Evolutionary conservation across 2,797 vertebrate species (phyloP).

Genomic region (Pelodytes ibericus): DNA sequence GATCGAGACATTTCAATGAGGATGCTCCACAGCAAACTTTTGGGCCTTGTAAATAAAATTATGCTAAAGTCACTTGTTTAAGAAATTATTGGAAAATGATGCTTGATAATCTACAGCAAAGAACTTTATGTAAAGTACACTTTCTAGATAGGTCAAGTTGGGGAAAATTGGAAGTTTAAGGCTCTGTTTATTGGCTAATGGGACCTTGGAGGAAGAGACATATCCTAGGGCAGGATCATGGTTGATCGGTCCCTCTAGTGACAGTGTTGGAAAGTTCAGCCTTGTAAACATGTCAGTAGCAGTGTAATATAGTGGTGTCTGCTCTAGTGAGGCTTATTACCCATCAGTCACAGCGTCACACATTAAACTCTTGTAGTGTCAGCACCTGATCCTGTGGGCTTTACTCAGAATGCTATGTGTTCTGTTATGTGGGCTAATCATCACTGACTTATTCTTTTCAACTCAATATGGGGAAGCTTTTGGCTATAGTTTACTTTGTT

Average conservation of each 20-base stretch:
- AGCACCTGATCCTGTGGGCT: slow-evolving; percentile 20
- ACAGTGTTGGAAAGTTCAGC: slow-evolving; percentile 47
- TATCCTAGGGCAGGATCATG: slow-evolving; percentile 44
- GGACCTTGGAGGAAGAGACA: slow-evolving; percentile 30
- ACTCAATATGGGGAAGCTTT: too few species aligned
- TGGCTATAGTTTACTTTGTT: too few species aligned
- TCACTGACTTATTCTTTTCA: too few species aligned
- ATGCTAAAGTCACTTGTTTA: neutral
- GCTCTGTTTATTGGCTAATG: slow-evolving; percentile 34
- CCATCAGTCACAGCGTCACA: slow-evolving; percentile 45
- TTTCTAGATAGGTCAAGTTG: slow-evolving; percentile 1
- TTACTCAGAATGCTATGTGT: too few species aligned
- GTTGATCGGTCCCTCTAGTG: slow-evolving; percentile 51
- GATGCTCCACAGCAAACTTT: neutral
- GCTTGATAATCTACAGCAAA: neutral
- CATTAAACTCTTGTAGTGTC: slow-evolving; percentile 30
- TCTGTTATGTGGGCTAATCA: too few species aligned
- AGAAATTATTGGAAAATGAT: neutral
- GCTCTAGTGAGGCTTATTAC: slow-evolving; percentile 37
- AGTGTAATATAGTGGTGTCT: slow-evolving; percentile 32
- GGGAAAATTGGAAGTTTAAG: slow-evolving; percentile 30
- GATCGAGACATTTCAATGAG: neutral
- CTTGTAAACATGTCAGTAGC: slow-evolving; percentile 53
- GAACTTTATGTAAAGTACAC: neutral
- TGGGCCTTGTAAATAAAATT: neutral